Base-by-base conservation (phyloP, 2,888 invertebrate species). In the Melipona bicolor region DNA sequence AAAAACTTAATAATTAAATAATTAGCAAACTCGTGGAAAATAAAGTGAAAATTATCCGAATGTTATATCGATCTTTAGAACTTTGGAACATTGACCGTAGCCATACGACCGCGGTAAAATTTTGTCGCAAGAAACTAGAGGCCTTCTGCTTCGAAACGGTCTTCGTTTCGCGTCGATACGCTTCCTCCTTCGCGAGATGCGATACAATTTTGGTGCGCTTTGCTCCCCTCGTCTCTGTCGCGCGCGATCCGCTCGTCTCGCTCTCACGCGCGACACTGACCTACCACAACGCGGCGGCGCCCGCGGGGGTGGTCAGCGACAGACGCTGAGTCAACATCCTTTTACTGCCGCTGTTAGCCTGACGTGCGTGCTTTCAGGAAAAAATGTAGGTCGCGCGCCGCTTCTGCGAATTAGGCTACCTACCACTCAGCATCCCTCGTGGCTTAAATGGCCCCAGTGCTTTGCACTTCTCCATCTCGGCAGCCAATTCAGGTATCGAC, bases 231-330 rank as follows among this genome's bases (percentile, higher is more conserved):
- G 17, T 70, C 59, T 32, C 52, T 27, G n/a, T 21, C 21, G 32
- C 54, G 24, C 32, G 13, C 1, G 2, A 21, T 19, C 4, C n/a
- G 15, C 19, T 6, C 77, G 43, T 64, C 59, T 65, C 52, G 1
- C 52, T 72, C 49, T 6, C 11, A 19, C 15, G 6, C 24, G 19
- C 49, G 17, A n/a, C 49, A 54, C 50, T 68, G 67, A 68, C 76
- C 72, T 67, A 21, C 13, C 70, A 43, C 27, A 9, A 43, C 65
- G 6, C 15, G 6, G 19, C 21, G 17, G 4, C 43, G 67, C 79
- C 43, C 79, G 59, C 59, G 62, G 62, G 32, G 52, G 9, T 65
- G 68, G 65, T 52, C 74, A 82, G 21, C 64, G 49, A 36, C 68
- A 32, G 15, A 24, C 62, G 27, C 15, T 52, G 59, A 71, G 24